Evolutionary conservation across 2,797 vertebrate genomes (phyloP).

Genomic region (Parauchenoglanis ngamensis): DNA sequence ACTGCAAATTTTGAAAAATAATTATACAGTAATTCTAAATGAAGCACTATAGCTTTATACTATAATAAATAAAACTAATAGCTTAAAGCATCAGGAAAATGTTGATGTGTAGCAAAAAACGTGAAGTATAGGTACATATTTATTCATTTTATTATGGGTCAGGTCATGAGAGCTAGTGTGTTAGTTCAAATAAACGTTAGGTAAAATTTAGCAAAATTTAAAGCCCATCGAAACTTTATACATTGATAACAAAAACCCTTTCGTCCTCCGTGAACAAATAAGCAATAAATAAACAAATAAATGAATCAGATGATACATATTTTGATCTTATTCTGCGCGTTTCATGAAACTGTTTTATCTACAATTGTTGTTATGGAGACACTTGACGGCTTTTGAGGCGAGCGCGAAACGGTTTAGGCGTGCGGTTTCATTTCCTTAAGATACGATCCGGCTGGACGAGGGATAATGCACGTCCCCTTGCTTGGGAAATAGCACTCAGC

Average conservation of each 20-base stretch:
- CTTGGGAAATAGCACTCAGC: not conserved
- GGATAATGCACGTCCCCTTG: not conserved
- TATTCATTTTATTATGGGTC: not conserved
- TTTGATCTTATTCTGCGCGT: too few species aligned
- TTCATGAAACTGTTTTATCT: not conserved
- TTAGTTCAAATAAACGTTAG: not conserved
- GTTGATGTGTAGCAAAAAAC: not conserved
- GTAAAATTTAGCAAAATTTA: not conserved
- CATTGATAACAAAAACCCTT: not conserved
- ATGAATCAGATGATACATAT: not conserved
- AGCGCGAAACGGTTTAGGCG: not conserved
- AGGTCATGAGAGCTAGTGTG: not conserved
- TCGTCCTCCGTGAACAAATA: not conserved
- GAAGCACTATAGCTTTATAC: not conserved
- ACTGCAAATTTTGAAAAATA: not conserved
- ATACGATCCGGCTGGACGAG: not conserved
- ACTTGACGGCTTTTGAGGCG: not conserved
- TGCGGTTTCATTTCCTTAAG: conserved; percentile 8
- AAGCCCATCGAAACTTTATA: not conserved
- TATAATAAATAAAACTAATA: too few species aligned
- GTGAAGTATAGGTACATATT: not conserved
- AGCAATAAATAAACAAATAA: not conserved
- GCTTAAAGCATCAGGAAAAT: not conserved
- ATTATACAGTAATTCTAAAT: not conserved
- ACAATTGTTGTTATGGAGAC: not conserved